These are phyloP conservation scores for Leptinotarsa tumamoca DNA, from an alignment of 2,888 invertebrate genomes.

Conservation along the genomic window DNA sequence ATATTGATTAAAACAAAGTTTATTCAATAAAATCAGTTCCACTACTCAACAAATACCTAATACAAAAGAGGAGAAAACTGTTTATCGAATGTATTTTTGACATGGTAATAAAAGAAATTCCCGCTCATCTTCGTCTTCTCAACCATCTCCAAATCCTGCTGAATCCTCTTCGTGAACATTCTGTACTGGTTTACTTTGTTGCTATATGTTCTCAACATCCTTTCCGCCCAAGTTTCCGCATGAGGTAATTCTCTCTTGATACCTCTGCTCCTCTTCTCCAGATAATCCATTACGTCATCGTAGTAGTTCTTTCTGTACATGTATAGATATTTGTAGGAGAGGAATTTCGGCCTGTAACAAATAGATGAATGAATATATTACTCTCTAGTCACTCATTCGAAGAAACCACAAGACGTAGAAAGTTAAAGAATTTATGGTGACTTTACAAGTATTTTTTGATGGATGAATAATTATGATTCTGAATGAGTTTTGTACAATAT, in stretches of 20 bases:
- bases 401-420: too few relatives aligned
- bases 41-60: slow-evolving; percentile 32
- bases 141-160: slow-evolving; percentile 67
- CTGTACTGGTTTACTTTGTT: slow-evolving; percentile 63
- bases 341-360: slow-evolving; percentile 77
- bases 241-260: slow-evolving; percentile 76
- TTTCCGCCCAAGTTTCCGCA: slow-evolving; percentile 88
- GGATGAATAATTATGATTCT: too few relatives aligned
- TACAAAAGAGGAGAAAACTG: slow-evolving; percentile 72
- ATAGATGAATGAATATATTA: too few relatives aligned
- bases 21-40: slow-evolving; percentile 21
- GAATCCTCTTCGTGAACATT: slow-evolving; percentile 51
- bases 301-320: slow-evolving; percentile 89
- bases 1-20: background rate
- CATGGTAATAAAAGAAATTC: slow-evolving; percentile 80
- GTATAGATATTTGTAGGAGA: slow-evolving; percentile 85
- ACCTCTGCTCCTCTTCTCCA: slow-evolving; percentile 82
- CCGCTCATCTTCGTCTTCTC: slow-evolving; percentile 76
- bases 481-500: too few relatives aligned
- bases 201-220: slow-evolving; percentile 79
- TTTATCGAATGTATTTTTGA: slow-evolving; percentile 80
- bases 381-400: too few relatives aligned
- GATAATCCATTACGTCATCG: slow-evolving; percentile 85
- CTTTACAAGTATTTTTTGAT: too few relatives aligned
- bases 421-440: too few relatives aligned